phyloP scores from a whole-genome alignment of 2,797 vertebrate species.

The Phrynocephalus forsythii region DNA sequence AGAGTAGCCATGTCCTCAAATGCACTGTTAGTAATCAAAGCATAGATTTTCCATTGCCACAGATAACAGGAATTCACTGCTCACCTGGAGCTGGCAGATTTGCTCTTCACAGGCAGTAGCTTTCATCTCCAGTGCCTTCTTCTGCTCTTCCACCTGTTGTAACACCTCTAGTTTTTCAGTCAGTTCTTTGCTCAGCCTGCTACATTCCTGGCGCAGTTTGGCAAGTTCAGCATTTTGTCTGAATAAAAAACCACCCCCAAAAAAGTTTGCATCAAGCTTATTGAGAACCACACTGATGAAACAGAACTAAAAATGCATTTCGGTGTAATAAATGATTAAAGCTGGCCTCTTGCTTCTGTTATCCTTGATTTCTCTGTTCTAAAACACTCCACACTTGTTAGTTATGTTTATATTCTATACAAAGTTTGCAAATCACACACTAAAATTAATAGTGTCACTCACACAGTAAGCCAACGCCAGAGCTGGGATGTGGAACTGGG shows the following conservation, averaged over 20 bases:
- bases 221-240: conserved; percentile 95
- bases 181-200: conserved; percentile 89
- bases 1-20: neutral
- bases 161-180: conserved; percentile 85
- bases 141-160: conserved; percentile 87
- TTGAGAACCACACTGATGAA: neutral
- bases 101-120: conserved; percentile 83
- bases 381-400: neutral
- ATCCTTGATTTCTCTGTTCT: neutral
- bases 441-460: neutral
- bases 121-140: conserved; percentile 87
- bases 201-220: conserved; percentile 91
- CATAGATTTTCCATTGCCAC: neutral
- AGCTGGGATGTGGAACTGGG: too few species aligned
- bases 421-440: neutral
- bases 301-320: neutral
- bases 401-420: neutral
- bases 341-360: neutral
- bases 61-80: fast-evolving
- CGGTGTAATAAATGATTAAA: neutral
- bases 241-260: conserved; percentile 49
- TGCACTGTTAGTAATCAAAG: neutral
- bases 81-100: conserved; percentile 87
- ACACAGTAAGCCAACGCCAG: neutral
- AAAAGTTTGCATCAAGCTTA: neutral